phyloP scores from a whole-genome alignment of 2,888 invertebrate genomes.

The Chrysopilus asiliformis region DNA sequence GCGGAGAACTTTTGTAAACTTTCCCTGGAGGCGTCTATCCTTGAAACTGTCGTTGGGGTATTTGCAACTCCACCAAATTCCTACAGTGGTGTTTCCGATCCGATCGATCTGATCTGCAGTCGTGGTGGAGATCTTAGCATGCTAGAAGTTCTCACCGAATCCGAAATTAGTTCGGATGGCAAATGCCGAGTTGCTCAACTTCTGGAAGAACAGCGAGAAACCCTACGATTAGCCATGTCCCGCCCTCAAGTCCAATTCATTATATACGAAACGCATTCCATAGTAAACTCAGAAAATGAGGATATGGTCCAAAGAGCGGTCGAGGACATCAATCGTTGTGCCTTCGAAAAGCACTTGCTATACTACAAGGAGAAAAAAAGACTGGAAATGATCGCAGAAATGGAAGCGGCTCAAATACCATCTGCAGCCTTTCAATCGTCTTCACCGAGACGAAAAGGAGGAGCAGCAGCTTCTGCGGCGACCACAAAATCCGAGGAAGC shows the following conservation, averaged over 20 bases:
- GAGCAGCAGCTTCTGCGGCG: slow-evolving; percentile 7
- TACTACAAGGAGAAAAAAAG: slow-evolving; percentile 26
- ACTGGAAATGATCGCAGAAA: slow-evolving; percentile 27
- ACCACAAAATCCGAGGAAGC: slow-evolving; percentile 8
- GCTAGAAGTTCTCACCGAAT: slow-evolving; percentile 59
- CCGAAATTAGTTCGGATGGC: slow-evolving; percentile 48
- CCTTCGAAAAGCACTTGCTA: slow-evolving; percentile 51
- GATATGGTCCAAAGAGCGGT: slow-evolving; percentile 57
- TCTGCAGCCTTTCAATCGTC: slow-evolving; percentile 24
- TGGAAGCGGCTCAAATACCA: slow-evolving; percentile 28
- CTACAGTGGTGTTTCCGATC: slow-evolving; percentile 64
- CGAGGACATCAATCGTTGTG: slow-evolving; percentile 54
- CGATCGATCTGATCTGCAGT: slow-evolving; percentile 67
- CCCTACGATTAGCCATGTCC: slow-evolving; percentile 59
- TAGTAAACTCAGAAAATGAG: slow-evolving; percentile 58
- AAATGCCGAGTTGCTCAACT: slow-evolving; percentile 49
- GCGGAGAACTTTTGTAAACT: slow-evolving; percentile 40
- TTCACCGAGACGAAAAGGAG: slow-evolving; percentile 21
- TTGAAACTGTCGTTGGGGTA: slow-evolving; percentile 48
- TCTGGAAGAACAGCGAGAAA: slow-evolving; percentile 60
- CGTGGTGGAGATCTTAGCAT: slow-evolving; percentile 64
- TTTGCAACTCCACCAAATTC: slow-evolving; percentile 70
- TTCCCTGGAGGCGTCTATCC: slow-evolving; percentile 38
- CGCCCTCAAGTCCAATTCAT: slow-evolving; percentile 72
- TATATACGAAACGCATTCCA: slow-evolving; percentile 69